Percentiles rank a stretch among this genome's conserved stretches.
Evolutionary conservation across 2,113 vertebrate genomes (phyloP).

Genomic region (Tor tambroides): DNA sequence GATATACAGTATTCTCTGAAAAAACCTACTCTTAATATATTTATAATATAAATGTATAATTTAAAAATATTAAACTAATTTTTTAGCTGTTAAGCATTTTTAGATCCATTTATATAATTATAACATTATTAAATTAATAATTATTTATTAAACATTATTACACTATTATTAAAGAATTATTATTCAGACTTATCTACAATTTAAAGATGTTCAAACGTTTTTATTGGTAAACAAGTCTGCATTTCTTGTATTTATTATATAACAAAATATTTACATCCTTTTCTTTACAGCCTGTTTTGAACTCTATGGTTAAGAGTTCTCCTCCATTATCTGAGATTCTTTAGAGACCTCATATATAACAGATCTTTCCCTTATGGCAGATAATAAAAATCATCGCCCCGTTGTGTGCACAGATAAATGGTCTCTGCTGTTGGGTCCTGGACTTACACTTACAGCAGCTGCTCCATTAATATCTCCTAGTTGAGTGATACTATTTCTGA

Average conservation of each 20-base stretch:
- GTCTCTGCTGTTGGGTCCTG: neutral
- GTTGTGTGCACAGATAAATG: neutral
- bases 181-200: neutral
- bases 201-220: neutral
- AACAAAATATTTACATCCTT: neutral
- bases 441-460: slow-evolving; percentile 19
- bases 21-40: neutral
- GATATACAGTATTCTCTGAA: neutral
- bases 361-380: neutral
- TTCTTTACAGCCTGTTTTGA: neutral
- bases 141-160: neutral
- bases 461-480: slow-evolving; percentile 33
- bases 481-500: slow-evolving; percentile 20
- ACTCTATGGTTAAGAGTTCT: neutral
- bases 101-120: neutral
- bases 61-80: neutral
- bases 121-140: neutral
- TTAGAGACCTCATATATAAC: neutral
- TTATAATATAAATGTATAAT: neutral
- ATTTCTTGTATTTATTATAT: neutral
- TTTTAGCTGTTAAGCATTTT: neutral
- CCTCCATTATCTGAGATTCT: neutral
- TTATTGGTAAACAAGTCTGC: neutral
- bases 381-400: slow-evolving; percentile 18
- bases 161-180: neutral